A percentile compares a stretch with the other conserved stretches of the same genome.
Evolutionary conservation across 1,140 invertebrate genomes (phyloP).

Genomic region (Ceratoteleas bidentatus): DNA sequence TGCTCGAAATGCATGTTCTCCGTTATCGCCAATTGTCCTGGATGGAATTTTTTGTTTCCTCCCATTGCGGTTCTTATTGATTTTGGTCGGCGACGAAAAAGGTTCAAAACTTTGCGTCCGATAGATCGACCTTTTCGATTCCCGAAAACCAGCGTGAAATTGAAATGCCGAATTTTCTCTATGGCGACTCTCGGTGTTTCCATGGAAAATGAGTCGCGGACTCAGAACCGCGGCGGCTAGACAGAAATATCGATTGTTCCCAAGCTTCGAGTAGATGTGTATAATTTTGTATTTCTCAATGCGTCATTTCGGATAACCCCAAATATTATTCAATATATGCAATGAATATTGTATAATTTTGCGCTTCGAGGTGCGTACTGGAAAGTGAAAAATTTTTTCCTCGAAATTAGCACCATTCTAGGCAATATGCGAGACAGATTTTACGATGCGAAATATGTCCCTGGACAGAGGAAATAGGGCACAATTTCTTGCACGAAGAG

Average conservation of each 20-base stretch:
- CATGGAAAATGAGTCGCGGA: neutral
- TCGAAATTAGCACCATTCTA: too few relatives aligned
- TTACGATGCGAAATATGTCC: too few relatives aligned
- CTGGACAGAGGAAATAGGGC: too few relatives aligned
- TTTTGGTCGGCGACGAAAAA: neutral
- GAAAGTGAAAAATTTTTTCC: too few relatives aligned
- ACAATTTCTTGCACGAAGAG: too few relatives aligned
- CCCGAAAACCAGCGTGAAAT: too few relatives aligned
- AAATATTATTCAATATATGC: neutral
- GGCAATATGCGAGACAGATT: too few relatives aligned
- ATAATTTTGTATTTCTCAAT: neutral
- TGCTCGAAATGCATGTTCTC: neutral
- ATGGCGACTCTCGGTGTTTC: neutral
- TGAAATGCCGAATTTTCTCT: too few relatives aligned
- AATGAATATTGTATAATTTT: too few relatives aligned
- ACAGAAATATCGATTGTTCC: constrained; percentile 1
- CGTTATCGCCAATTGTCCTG: neutral
- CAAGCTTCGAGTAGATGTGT: neutral
- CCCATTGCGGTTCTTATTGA: neutral
- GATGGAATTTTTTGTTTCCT: neutral
- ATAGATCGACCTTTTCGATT: too few relatives aligned
- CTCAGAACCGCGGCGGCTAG: neutral
- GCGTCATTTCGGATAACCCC: neutral
- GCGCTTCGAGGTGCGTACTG: too few relatives aligned
- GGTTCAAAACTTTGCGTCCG: too few relatives aligned